A percentile compares a stretch with the other conserved stretches of the same genome.
Evolutionary conservation across 2,888 invertebrate genomes (phyloP).

Genomic region (Prosapia bicincta): DNA sequence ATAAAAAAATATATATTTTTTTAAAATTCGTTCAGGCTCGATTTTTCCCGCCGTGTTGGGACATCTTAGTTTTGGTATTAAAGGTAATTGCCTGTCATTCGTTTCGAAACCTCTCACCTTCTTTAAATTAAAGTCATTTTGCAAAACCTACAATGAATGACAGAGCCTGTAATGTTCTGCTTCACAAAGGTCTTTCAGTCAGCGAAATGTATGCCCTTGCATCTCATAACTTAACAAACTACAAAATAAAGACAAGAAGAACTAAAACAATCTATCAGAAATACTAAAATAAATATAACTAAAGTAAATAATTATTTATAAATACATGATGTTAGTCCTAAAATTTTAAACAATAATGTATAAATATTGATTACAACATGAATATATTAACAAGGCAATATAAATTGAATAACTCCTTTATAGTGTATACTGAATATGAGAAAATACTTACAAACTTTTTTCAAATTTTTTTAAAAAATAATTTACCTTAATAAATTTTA

Average conservation of each 20-base stretch:
- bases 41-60: constrained; percentile 23
- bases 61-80: constrained; percentile 23
- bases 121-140: neutral
- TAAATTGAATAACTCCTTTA: neutral
- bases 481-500: neutral
- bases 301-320: constrained; percentile 22
- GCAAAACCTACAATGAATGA: neutral
- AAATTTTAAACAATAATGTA: constrained; percentile 6
- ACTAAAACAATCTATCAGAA: neutral
- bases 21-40: constrained; percentile 24
- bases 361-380: neutral
- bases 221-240: neutral
- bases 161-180: constrained; percentile 2
- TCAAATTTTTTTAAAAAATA: neutral
- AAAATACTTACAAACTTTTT: neutral
- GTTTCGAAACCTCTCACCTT: neutral
- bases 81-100: constrained; percentile 10
- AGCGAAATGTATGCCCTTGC: neutral
- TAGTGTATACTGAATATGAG: neutral
- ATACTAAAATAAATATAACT: constrained; percentile 23
- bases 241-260: constrained; percentile 9
- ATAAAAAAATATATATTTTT: constrained; percentile 23
- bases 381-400: neutral
- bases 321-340: constrained; percentile 17
- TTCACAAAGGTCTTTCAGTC: neutral